Evolutionary conservation across 1,140 invertebrate genomes (phyloP).

Genomic region (Drosophila nikananu): DNA sequence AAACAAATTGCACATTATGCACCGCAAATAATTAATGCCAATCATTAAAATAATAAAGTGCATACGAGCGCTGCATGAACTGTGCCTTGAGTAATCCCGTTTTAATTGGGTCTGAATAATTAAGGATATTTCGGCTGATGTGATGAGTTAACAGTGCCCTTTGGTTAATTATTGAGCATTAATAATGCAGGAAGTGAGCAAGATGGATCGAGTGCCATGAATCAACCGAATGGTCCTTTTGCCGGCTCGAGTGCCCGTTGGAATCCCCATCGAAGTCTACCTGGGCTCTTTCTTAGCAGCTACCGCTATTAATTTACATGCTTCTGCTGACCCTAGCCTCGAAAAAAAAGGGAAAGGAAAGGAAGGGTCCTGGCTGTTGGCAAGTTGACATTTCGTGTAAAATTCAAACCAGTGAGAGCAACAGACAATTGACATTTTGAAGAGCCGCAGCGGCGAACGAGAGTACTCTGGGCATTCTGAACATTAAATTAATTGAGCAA

Average conservation of each 20-base stretch:
- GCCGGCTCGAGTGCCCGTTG: constrained; percentile 5
- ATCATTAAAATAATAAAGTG: constrained; percentile 80
- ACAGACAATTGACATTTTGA: constrained; percentile 75
- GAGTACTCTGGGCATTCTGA: constrained; percentile 36
- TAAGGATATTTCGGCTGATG: constrained; percentile 45
- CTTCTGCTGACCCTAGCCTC: constrained; percentile 37
- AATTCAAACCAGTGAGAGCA: constrained; percentile 58
- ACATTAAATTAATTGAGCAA: constrained; percentile 84
- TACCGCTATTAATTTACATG: constrained; percentile 60
- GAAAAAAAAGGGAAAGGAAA: constrained; percentile 6
- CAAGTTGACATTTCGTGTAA: constrained; percentile 66
- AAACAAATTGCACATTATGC: constrained; percentile 77
- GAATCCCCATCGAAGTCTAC: constrained; percentile 8
- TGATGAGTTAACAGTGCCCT: constrained; percentile 31
- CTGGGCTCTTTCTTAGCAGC: constrained; percentile 5
- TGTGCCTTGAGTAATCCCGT: constrained; percentile 34
- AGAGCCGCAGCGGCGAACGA: constrained; percentile 26
- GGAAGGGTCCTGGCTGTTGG: constrained; percentile 46
- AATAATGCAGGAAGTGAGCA: constrained; percentile 52
- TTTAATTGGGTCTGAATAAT: constrained; percentile 75
- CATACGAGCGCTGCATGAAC: constrained; percentile 51
- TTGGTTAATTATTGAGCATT: constrained; percentile 70
- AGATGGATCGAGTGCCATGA: constrained; percentile 11
- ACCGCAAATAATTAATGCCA: constrained; percentile 78
- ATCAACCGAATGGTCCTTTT: constrained; percentile 25